phyloP scores from a whole-genome alignment of 2,113 vertebrate species.

The Alligator mississippiensis region DNA sequence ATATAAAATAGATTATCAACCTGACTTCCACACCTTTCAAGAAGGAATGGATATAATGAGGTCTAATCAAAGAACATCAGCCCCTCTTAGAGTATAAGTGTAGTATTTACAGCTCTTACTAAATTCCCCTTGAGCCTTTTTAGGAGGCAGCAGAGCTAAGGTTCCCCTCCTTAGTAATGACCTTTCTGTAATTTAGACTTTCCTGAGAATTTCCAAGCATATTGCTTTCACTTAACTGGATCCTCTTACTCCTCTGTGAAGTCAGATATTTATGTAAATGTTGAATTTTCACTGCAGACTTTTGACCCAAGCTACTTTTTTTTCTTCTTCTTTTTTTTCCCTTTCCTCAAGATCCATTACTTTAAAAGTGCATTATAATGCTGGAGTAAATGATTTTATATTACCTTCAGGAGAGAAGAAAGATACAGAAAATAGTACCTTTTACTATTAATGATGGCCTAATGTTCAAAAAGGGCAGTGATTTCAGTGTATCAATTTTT shows the following conservation, averaged over 20 bases:
- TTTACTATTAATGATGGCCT: neutral
- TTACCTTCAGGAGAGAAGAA: neutral
- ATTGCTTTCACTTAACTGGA: constrained; percentile 45
- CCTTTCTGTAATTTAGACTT: constrained; percentile 44
- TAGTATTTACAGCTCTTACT: constrained; percentile 20
- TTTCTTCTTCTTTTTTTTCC: neutral
- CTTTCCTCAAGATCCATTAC: neutral
- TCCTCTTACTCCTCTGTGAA: constrained; percentile 18
- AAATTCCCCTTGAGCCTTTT: constrained; percentile 42
- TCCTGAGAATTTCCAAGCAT: constrained; percentile 42
- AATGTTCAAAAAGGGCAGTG: neutral
- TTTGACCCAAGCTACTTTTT: neutral
- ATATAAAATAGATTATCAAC: constrained; percentile 24
- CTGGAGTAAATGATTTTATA: constrained; percentile 2
- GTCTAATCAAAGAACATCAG: constrained; percentile 24
- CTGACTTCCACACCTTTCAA: constrained; percentile 14
- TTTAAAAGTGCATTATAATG: constrained; percentile 11
- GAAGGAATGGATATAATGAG: constrained; percentile 33
- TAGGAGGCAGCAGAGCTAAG: neutral
- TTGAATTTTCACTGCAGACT: constrained; percentile 4
- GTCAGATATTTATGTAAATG: constrained; percentile 6
- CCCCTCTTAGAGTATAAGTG: constrained; percentile 22
- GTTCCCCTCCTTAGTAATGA: constrained; percentile 33
- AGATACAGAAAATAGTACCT: neutral
- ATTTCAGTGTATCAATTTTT: neutral